Evolutionary conservation across 2,888 invertebrate species (phyloP), one percentile per base, ranked within the genome.

Genomic region (Drosophila seclusa): DNA sequence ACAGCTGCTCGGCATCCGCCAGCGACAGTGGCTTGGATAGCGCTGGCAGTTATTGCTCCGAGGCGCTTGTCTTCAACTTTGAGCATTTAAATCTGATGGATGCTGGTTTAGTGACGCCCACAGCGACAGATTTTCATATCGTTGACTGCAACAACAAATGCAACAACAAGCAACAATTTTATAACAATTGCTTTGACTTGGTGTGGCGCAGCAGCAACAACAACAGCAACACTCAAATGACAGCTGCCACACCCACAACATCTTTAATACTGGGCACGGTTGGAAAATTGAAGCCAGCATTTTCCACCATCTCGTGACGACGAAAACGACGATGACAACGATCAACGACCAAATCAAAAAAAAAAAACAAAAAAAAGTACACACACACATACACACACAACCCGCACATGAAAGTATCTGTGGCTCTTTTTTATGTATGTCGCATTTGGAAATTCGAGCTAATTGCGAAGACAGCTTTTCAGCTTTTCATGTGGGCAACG

Each of bases 111-210:
- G 77, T 76, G 67, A 75, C 91, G 82, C 87, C 91, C 82, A 91
- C 91, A 66, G 79, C 86, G 36, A 72, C 83, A 71, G 82, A 90
- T 83, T 83, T 88, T 78, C 76, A 55, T 55, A 45, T 83, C 18
- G 75, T 89, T 70, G 90, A 91, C 84, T 83, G 90, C 83, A 79
- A 53, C 60, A 76, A 34, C 82, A 79, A 69, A 66, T 68, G 66
- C 82, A 66, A 68, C 73, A 74, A 65, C 76, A 79, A 63, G 74
- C 83, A 89, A 72, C 84, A 90, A 85, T 87, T 90, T 82, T 88
- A 84, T 78, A 89, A 89, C 86, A 94, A 94, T 90, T 93, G 94
- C 66, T 94, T 94, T 85, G 93, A 94, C 85, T 93, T 94, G 79
- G 85, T 92, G 79, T 92, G 92, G 92, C 91, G 79, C 78, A 80